Base-by-base conservation (phyloP, 2,888 invertebrate genomes). In the Balanococcus diminutus region DNA sequence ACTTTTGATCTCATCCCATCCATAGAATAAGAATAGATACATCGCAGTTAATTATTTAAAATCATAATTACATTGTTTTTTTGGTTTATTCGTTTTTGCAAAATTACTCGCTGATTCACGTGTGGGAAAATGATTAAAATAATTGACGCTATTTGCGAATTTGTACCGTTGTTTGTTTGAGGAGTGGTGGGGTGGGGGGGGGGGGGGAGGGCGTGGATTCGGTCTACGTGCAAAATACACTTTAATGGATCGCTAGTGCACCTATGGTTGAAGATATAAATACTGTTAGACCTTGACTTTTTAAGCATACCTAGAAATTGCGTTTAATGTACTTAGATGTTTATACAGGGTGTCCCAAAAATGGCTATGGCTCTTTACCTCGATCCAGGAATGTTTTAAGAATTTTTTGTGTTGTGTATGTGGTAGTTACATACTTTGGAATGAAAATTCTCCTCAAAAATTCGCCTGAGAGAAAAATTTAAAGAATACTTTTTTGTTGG, bases 201-300 rank as follows among this genome's bases (percentile, higher is more conserved):
- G n/a, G n/a, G n/a, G n/a, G n/a, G n/a, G n/a, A n/a, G n/a, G n/a
- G n/a, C n/a, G n/a, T n/a, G n/a, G 67, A 67, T 67, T 28, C 67
- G 67, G 4, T 67, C 67, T 11, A 28, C 67, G 28, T 5, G 67
- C 14, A 3, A 16, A 67, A 28, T 56, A n/a, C n/a, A n/a, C n/a
- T n/a, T n/a, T n/a, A 22, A 56, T 56, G 56, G 22, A 56, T 56
- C 19, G 56, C 22, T 0, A 22, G 56, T 22, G 22, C 46, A 6
- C 46, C 2, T 46, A 25, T 11, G 67, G 4, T 4, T 28, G 67
- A 56, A 56, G 28, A 67, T 28, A 67, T 25, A 25, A 28, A 28
- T 67, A 67, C 67, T 14, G n/a, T 51, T 61, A 61, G 67, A 67
- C 67, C 67, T 67, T 67, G 67, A 67, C 67, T 67, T 67, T 67